phyloP scores from a whole-genome alignment of 1,140 invertebrate genomes.

The Amphibalanus amphitrite region DNA sequence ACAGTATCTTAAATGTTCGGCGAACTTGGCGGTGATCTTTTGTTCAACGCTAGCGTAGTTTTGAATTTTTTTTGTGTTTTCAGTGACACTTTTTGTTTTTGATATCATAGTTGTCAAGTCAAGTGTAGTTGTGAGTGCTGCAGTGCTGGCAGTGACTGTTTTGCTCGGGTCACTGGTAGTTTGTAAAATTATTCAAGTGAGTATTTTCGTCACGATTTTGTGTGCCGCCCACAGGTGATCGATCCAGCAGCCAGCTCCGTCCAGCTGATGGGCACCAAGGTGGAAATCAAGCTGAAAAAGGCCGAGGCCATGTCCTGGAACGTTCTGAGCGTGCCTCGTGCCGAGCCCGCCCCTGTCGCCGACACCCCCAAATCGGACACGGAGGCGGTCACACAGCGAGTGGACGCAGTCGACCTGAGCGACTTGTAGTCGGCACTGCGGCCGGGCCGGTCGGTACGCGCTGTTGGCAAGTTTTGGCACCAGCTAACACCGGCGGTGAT shows the following conservation, averaged over 20 bases:
- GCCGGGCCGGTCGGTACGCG: too few relatives aligned
- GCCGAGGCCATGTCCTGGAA: conserved; percentile 63
- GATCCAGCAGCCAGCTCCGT: conserved; percentile 40
- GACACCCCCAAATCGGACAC: conserved; percentile 19
- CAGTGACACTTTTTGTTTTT: too few relatives aligned
- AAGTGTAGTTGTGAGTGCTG: too few relatives aligned
- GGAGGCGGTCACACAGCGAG: conserved; percentile 23
- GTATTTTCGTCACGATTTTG: too few relatives aligned
- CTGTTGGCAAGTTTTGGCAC: too few relatives aligned
- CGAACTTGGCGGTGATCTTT: background rate
- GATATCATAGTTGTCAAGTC: too few relatives aligned
- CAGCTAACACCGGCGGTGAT: too few relatives aligned
- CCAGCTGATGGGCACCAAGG: conserved; percentile 75
- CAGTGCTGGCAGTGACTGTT: too few relatives aligned
- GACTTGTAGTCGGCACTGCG: conserved; percentile 19
- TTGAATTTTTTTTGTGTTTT: too few relatives aligned
- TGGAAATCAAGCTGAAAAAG: conserved; percentile 87
- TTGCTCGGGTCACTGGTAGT: too few relatives aligned
- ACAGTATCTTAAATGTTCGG: background rate
- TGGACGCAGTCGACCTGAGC: conserved; percentile 33
- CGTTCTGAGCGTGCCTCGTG: conserved; percentile 45
- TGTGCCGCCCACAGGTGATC: conserved; percentile 30
- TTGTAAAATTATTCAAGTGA: too few relatives aligned
- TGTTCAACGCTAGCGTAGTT: too few relatives aligned
- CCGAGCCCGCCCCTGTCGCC: conserved; percentile 14